Percentiles rank a stretch among this genome's conserved stretches.
phyloP scores from a whole-genome alignment of 2,797 vertebrate species.

The Triplophysa bombifrons region DNA sequence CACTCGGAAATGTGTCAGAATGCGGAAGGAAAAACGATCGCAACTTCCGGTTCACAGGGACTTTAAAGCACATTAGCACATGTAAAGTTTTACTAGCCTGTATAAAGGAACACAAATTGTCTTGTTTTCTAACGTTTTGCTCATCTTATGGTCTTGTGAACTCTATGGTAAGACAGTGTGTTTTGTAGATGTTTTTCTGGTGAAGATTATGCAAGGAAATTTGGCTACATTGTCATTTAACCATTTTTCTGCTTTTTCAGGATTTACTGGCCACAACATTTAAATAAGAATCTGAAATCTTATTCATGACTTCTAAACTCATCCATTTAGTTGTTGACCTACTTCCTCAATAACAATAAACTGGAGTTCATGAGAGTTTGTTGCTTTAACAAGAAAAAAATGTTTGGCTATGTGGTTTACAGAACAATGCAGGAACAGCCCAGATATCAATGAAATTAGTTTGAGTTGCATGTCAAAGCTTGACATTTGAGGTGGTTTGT shows the following conservation, averaged over 20 bases:
- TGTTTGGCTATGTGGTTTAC: background rate
- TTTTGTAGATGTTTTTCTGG: background rate
- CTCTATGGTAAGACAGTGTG: background rate
- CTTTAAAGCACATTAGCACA: conserved; percentile 17
- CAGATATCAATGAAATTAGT: background rate
- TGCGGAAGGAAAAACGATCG: too few species aligned
- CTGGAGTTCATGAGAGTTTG: background rate
- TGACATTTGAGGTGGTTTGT: background rate
- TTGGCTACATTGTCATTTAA: background rate
- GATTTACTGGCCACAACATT: background rate
- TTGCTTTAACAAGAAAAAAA: background rate
- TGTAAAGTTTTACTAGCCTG: conserved; percentile 39
- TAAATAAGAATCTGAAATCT: background rate
- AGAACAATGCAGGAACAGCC: background rate
- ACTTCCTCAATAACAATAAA: background rate
- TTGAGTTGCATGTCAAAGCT: background rate
- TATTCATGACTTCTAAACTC: conserved; percentile 8
- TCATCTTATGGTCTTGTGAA: background rate
- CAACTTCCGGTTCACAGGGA: too few species aligned
- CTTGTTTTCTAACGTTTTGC: background rate
- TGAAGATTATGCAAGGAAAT: background rate
- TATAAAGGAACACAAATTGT: conserved; percentile 6
- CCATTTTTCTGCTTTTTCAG: background rate
- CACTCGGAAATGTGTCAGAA: too few species aligned
- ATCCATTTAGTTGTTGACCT: conserved; percentile 19